phyloP scores from a whole-genome alignment of 1,140 invertebrate genomes.

The Anagrus nilaparvatae region DNA sequence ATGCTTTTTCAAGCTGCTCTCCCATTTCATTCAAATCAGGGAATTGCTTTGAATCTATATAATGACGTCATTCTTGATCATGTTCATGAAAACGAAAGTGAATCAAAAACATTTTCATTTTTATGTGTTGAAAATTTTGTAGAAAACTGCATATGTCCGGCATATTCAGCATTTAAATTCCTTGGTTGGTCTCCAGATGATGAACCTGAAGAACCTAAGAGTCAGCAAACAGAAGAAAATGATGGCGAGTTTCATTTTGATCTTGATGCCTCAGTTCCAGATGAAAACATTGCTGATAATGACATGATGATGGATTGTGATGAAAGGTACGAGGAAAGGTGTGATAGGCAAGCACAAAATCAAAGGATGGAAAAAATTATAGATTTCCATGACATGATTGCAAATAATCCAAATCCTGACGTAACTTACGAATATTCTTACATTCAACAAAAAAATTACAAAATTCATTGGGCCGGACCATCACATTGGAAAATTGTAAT shows the following conservation, averaged over 20 bases:
- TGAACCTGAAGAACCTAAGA: conserved; percentile 17
- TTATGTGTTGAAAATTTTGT: conserved; percentile 13
- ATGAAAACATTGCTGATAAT: conserved; percentile 13
- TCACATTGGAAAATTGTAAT: conserved; percentile 61
- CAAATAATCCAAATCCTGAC: conserved; percentile 20
- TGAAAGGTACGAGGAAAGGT: conserved; percentile 18
- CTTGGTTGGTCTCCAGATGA: conserved; percentile 25
- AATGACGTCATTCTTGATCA: conserved; percentile 24
- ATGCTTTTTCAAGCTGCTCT: conserved; percentile 29
- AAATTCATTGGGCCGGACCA: conserved; percentile 65
- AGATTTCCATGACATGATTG: conserved; percentile 29
- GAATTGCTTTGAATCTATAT: conserved; percentile 21
- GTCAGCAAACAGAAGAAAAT: conserved; percentile 4
- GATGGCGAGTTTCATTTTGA: conserved; percentile 30
- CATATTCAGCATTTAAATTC: conserved; percentile 27
- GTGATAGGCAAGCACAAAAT: conserved; percentile 9
- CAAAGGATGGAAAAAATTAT: conserved; percentile 18
- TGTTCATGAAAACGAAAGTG: background rate
- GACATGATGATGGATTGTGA: conserved; percentile 16
- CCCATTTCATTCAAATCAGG: conserved; percentile 25
- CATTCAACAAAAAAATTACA: conserved; percentile 44
- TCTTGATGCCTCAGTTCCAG: conserved; percentile 28
- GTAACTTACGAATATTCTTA: conserved; percentile 58
- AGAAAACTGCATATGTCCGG: conserved; percentile 16
- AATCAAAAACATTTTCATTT: conserved; percentile 1